Base-by-base conservation (phyloP, 2,888 invertebrate species). In the Cheilosia soror region DNA sequence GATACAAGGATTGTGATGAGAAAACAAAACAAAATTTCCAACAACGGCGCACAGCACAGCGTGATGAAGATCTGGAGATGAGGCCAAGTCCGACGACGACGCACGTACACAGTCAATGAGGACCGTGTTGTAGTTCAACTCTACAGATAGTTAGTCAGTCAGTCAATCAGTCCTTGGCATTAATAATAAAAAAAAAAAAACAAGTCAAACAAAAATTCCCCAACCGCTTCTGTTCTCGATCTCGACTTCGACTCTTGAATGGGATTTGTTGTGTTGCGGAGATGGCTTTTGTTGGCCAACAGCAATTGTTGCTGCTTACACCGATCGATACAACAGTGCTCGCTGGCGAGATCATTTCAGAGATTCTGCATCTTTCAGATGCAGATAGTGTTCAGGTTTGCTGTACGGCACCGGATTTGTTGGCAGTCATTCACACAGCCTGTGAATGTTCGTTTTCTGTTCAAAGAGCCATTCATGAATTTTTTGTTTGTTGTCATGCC, bases 111-210 rank as follows among this genome's bases (percentile, higher is more conserved):
- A 65, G 53, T 81, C 76, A 76, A 71, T 53, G 58, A 37, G 47
- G 51, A 42, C 71, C 68, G 37, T 82, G 71, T 68, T 63, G 33
- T 27, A 55, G 31, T 63, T 44, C 53, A 73, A 58, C 57, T 40
- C 49, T 44, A n/a, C 33, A 63, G 53, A 62, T 53, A 72, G 15
- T 77, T 15, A 47, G 71, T 37, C 53, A 65, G 58, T 72, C 60
- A 77, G 62, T 73, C 78, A 82, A 68, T 68, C 78, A 83, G 72
- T 73, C 83, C 78, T 78, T 78, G 78, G 66, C 58, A 78, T 78
- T 81, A 72, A 79, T 65, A 62, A 47, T 47, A 4, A 15, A n/a
- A 13, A 62, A 51, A 57, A 49, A 15, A 27, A 49, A 40, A n/a
- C 5, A 4, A 40, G 1, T 13, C n/a, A 6, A 9, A 40, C 13